These are phyloP conservation scores for Nemurella pictetii DNA, from an alignment of 2,888 invertebrate genomes.

Conservation along the genomic window DNA sequence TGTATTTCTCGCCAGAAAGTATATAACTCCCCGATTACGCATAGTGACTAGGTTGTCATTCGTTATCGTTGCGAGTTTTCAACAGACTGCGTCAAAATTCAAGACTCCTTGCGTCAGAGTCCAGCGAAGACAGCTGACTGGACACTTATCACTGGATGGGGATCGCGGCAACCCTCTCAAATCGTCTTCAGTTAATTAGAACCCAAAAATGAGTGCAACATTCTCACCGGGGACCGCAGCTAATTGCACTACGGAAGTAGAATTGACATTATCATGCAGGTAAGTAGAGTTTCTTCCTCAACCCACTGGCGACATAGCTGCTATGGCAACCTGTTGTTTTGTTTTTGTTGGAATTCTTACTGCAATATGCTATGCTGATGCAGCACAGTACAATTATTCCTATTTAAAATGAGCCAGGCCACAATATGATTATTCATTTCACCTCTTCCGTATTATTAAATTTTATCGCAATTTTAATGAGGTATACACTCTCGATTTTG, in stretches of 20 bases:
- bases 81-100: neutral
- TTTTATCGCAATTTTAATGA: no score
- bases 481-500: no score
- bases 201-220: constrained; percentile 33
- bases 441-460: no score
- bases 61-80: neutral
- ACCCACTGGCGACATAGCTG: neutral
- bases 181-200: no score
- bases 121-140: neutral
- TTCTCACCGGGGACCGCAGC: constrained; percentile 45
- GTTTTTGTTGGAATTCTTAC: neutral
- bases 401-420: no score
- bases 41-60: neutral
- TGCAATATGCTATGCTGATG: neutral
- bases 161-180: no score
- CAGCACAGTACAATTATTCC: no score
- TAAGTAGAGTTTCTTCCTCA: constrained; percentile 29
- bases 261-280: constrained; percentile 47
- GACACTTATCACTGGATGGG: neutral
- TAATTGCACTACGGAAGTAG: constrained; percentile 46
- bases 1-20: no score
- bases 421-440: no score
- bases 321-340: constrained; percentile 10
- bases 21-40: no score
- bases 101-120: neutral